Base-by-base conservation (phyloP, 1,140 invertebrate genomes). In the Drosophila lini region DNA sequence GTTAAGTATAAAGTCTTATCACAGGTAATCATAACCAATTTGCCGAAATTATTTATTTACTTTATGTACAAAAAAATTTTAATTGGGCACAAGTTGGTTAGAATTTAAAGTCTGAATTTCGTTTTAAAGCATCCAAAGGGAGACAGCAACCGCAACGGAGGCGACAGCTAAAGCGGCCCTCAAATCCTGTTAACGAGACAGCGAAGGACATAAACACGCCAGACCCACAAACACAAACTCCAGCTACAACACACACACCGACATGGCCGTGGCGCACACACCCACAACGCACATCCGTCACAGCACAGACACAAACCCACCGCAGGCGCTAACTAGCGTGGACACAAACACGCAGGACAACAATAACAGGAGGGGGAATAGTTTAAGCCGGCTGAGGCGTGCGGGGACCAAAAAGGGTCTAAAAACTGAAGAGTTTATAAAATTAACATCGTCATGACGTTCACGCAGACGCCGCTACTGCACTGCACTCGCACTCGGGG, bases 391-490 rank as follows among this genome's bases (percentile, higher is more conserved):
- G 19, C 34, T 32, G 36, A 47, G 32, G 41, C 15, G 41, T 40
- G 57, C 45, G 67, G 19, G 42, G 40, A 15, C 50, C 22, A 47
- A 69, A 41, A 55, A 47, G 60, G 69, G 38, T 53, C 45, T 71
- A 68, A 74, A 68, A 83, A 63, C 57, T 88, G 74, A 75, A 90
- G 85, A 89, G 84, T 89, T 90, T 90, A 90, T 90, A 84, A 89
- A 89, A 89, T 89, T 89, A 89, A 88, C 84, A 83, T 89, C 85
- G 78, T 88, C 84, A 89, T 84, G 80, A 78, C 78, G 78, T 84
- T 76, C 67, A 68, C 68, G 76, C 64, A 73, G 67, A 62, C 53
- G 48, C 53, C 63, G 64, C 8, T 36, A 40, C 19, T 71, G 68
- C 65, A 47, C 34, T 58, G 25, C 7, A 48, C 15, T 48, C 45